Evolutionary conservation across 2,113 vertebrate species (phyloP), one percentile per base, ranked within the genome.

Genomic region (Urocynchramus pylzowi): DNA sequence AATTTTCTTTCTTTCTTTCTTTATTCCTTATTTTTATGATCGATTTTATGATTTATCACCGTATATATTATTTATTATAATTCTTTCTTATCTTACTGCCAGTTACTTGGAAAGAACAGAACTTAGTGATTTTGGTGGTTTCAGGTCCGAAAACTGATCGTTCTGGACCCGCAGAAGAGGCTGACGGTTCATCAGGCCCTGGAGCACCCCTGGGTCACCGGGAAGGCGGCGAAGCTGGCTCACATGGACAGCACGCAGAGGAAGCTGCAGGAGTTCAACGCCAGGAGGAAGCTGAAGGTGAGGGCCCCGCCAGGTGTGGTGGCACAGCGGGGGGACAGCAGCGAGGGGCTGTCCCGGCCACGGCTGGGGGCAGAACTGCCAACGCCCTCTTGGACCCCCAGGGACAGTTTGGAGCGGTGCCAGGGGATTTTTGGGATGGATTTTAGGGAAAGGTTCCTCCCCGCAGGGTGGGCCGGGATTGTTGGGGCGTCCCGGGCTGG

Each of bases 181-280:
- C 97, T 99, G 83, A 98, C 97, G 0, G 98, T 98, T 5, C 95
- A 92, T 1, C 98, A 99, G 96, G 98, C 98, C 0, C 96, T 99
- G 93, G 96, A 98, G 87, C 99, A 99, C 45, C 99, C 99, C 4
- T 99, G 99, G 99, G 98, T 99, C 13, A 98, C 98, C 0, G 99
- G 99, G 10, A 99, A 99, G 57, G 98, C 98, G 0, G 98, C 98
- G 1, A 99, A 99, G 20, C 98, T 99, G 84, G 99, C 98, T 10
- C 99, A 99, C 97, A 99, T 99, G 99, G 99, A 99, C 95, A 98
- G 98, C 37, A 98, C 99, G 0, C 99, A 99, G 96, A 98, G 98
- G 90, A 99, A 99, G 42, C 97, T 99, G 31, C 98, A 98, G 96
- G 99, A 99, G 86, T 99, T 99, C 50, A 99, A 99, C 1, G 99